Conservation (phyloP, 2,888 invertebrate genomes). For the Pristionchus mayeri region DNA sequence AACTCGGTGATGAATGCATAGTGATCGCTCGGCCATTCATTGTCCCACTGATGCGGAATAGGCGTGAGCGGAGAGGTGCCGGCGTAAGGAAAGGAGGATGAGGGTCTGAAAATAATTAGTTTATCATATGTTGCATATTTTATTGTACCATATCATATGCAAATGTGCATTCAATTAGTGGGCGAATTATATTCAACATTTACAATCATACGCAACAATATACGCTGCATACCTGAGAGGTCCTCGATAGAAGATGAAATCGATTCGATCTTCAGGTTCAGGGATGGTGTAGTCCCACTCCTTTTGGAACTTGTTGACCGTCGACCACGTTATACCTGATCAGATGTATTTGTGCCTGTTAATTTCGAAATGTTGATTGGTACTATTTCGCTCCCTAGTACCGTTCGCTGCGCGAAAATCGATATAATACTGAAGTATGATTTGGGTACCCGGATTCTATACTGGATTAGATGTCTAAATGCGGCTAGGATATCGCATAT, state of each 20-base stretch:
- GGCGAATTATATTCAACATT: too few relatives aligned
- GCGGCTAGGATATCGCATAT: too few relatives aligned
- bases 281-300: conserved; percentile 62
- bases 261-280: conserved; percentile 69
- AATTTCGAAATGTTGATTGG: too few relatives aligned
- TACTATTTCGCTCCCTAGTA: too few relatives aligned
- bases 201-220: too few relatives aligned
- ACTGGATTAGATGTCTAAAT: too few relatives aligned
- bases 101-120: background rate
- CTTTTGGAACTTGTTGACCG: conserved; percentile 56
- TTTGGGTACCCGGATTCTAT: too few relatives aligned
- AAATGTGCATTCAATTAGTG: too few relatives aligned
- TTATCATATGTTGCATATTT: too few relatives aligned
- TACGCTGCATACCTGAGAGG: conserved; percentile 45
- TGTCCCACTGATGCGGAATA: conserved; percentile 69
- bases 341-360: background rate
- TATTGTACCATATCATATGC: too few relatives aligned
- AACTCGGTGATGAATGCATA: conserved; percentile 72
- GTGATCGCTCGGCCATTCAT: conserved; percentile 75
- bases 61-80: conserved; percentile 65
- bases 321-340: conserved; percentile 67
- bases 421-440: too few relatives aligned
- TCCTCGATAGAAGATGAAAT: conserved; percentile 66
- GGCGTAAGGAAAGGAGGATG: conserved; percentile 57
- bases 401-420: too few relatives aligned